A percentile compares a stretch with the other conserved stretches of the same genome.
Evolutionary conservation across 2,888 invertebrate species (phyloP).

Genomic region (Xestia c-nigrum): DNA sequence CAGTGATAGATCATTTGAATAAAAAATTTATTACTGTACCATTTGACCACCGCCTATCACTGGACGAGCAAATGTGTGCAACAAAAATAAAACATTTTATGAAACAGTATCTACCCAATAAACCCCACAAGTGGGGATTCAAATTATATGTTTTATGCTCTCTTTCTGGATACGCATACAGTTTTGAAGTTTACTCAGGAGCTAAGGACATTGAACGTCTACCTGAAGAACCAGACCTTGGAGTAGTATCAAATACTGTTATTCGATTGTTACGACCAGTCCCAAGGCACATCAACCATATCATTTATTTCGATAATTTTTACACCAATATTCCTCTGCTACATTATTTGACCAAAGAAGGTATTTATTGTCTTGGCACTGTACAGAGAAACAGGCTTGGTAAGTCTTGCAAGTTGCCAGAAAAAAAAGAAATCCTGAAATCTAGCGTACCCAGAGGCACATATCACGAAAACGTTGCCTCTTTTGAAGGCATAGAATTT

Average conservation of each 20-base stretch:
- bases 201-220: background rate
- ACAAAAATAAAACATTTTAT: background rate
- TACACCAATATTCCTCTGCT: too few relatives aligned
- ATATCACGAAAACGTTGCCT: too few relatives aligned
- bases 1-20: too few relatives aligned
- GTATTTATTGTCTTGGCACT: too few relatives aligned
- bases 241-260: background rate
- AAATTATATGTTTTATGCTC: background rate
- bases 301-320: too few relatives aligned
- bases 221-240: background rate
- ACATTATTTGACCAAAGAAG: too few relatives aligned
- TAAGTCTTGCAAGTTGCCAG: constrained; percentile 5
- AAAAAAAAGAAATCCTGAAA: constrained; percentile 4
- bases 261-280: background rate
- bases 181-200: background rate
- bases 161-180: background rate
- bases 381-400: too few relatives aligned
- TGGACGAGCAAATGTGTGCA: background rate
- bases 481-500: too few relatives aligned
- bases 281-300: background rate
- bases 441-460: constrained; percentile 7
- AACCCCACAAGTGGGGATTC: background rate
- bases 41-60: background rate
- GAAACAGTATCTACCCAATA: background rate
- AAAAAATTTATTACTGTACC: too few relatives aligned